Conservation (phyloP, 1,140 invertebrate species). For the Aphaenogaster floridana region DNA sequence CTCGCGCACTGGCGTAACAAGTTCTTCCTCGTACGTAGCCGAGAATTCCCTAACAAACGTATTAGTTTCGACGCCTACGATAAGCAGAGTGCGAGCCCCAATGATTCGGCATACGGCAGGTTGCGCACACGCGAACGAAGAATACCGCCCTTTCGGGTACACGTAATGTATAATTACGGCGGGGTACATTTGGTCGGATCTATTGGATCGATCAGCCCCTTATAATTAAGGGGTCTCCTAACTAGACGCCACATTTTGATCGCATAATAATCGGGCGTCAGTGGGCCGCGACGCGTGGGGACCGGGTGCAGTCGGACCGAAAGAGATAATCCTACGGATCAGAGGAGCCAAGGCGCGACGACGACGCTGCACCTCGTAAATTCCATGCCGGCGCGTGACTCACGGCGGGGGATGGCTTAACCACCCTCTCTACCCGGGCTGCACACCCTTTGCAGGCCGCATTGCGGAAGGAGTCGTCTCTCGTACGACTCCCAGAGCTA, state of each 20-base stretch:
- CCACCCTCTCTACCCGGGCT: constrained; percentile 51
- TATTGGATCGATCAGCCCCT: constrained; percentile 71
- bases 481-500: neutral
- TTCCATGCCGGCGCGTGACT: constrained; percentile 73
- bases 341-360: constrained; percentile 62
- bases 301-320: constrained; percentile 50
- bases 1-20: constrained; percentile 14
- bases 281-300: constrained; percentile 9
- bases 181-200: constrained; percentile 68
- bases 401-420: constrained; percentile 70
- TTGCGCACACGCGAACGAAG: constrained; percentile 12
- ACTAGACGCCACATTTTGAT: constrained; percentile 76
- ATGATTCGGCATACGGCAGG: constrained; percentile 20
- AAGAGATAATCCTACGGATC: constrained; percentile 75
- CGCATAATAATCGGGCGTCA: constrained; percentile 73
- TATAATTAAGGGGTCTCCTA: constrained; percentile 71
- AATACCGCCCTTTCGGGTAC: neutral
- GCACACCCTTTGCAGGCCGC: constrained; percentile 47
- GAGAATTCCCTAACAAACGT: neutral
- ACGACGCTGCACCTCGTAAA: constrained; percentile 71
- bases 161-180: neutral
- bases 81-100: neutral
- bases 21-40: neutral
- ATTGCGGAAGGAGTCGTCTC: constrained; percentile 52
- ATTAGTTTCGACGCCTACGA: neutral